These are phyloP conservation scores for Antennarius maculatus DNA, from an alignment of 2,797 vertebrate species.

Conservation along the genomic window DNA sequence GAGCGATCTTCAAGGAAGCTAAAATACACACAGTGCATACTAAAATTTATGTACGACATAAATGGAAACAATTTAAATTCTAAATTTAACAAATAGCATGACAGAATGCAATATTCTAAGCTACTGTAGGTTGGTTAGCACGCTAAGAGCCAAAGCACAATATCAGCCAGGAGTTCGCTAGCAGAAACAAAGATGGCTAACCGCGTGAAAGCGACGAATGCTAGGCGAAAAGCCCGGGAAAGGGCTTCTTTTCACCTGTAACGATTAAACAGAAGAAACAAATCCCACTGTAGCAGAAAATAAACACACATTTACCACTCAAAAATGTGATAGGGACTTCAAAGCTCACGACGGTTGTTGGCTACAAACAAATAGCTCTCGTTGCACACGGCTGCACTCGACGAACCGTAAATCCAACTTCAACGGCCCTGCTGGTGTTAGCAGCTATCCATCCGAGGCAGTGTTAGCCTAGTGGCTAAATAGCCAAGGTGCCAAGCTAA, in stretches of 20 bases:
- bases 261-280: not conserved
- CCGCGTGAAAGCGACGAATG: constrained; percentile 44
- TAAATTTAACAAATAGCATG: fast-evolving
- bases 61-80: fast-evolving
- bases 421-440: constrained; percentile 78
- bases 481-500: constrained; percentile 77
- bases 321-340: fast-evolving
- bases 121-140: constrained; percentile 35
- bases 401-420: constrained; percentile 55
- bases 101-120: fast-evolving
- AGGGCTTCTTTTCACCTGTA: constrained; percentile 46
- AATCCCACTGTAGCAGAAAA: not conserved
- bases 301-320: fast-evolving
- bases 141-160: constrained; percentile 51
- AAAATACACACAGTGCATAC: not conserved
- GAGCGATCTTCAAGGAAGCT: not conserved
- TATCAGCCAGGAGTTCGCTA: constrained; percentile 48
- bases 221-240: constrained; percentile 80
- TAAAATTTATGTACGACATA: fast-evolving
- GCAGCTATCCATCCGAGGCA: constrained; percentile 63
- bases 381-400: constrained; percentile 55
- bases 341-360: not conserved
- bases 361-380: constrained; percentile 28
- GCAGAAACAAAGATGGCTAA: constrained; percentile 78
- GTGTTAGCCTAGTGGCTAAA: constrained; percentile 72